These are phyloP conservation scores for Helleia helle DNA, from an alignment of 2,888 invertebrate genomes.

Conservation along the genomic window DNA sequence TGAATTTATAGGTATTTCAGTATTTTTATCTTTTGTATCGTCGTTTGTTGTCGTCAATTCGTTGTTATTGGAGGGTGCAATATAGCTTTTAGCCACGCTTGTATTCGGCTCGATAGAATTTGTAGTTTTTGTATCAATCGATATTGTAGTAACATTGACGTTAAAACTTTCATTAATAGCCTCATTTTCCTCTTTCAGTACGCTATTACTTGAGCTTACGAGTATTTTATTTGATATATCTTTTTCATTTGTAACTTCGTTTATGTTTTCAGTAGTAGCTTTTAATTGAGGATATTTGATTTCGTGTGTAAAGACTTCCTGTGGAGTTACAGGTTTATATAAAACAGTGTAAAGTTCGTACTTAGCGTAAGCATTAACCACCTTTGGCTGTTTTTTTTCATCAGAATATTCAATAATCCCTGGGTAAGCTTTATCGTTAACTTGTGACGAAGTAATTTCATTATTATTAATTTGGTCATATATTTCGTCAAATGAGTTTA, in stretches of 20 bases:
- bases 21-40: neutral
- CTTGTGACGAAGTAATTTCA: slow-evolving; percentile 8
- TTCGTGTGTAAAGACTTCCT: neutral
- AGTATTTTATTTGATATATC: no score
- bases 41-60: no score
- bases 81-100: no score
- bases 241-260: neutral
- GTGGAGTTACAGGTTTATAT: neutral
- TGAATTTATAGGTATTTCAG: neutral
- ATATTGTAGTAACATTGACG: no score
- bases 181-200: no score
- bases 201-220: no score
- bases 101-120: no score
- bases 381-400: neutral
- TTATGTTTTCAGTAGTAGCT: neutral
- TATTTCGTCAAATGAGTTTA: slow-evolving; percentile 61
- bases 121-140: no score
- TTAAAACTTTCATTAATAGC: no score
- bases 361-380: neutral
- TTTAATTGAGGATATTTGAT: neutral
- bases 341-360: neutral
- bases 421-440: neutral
- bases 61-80: no score
- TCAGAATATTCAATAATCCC: neutral
- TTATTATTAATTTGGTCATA: slow-evolving; percentile 45